A percentile compares a stretch with the other conserved stretches of the same genome.
Conservation (phyloP, 2,888 invertebrate genomes). For the Deilephila elpenor region DNA sequence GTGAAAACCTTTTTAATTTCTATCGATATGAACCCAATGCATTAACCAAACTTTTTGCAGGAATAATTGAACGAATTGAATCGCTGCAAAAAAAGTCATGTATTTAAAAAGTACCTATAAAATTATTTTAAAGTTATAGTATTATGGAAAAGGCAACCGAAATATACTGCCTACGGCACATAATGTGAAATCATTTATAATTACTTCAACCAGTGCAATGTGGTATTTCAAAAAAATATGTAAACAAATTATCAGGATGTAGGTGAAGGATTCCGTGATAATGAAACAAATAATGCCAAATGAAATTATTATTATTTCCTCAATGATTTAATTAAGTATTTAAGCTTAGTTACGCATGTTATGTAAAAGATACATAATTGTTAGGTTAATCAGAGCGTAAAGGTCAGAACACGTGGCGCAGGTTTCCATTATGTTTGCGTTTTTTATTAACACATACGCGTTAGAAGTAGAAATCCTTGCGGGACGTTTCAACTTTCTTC, state of each 20-base stretch:
- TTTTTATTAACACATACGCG: constrained; percentile 28
- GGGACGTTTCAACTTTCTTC: constrained; percentile 28
- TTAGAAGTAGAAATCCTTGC: constrained; percentile 27
- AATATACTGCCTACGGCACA: no score
- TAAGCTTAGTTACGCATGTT: background rate
- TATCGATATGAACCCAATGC: no score
- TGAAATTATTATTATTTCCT: constrained; percentile 9
- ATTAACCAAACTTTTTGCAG: no score
- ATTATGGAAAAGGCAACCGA: no score
- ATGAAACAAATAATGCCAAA: background rate
- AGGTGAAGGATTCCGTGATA: background rate
- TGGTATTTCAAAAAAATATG: background rate
- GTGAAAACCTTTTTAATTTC: no score
- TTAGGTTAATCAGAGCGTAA: constrained; percentile 23
- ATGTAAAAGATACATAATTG: constrained; percentile 3
- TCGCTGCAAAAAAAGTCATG: no score
- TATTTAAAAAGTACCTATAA: no score
- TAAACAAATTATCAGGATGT: background rate
- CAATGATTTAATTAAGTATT: background rate
- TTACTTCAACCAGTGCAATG: background rate
- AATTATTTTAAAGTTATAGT: no score
- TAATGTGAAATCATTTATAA: no score
- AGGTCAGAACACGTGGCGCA: constrained; percentile 8
- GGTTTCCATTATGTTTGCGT: constrained; percentile 13
- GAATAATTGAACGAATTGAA: no score